These are phyloP conservation scores for Oncopodura yosiiana DNA, from an alignment of 1,140 invertebrate genomes.

Conservation along the genomic window DNA sequence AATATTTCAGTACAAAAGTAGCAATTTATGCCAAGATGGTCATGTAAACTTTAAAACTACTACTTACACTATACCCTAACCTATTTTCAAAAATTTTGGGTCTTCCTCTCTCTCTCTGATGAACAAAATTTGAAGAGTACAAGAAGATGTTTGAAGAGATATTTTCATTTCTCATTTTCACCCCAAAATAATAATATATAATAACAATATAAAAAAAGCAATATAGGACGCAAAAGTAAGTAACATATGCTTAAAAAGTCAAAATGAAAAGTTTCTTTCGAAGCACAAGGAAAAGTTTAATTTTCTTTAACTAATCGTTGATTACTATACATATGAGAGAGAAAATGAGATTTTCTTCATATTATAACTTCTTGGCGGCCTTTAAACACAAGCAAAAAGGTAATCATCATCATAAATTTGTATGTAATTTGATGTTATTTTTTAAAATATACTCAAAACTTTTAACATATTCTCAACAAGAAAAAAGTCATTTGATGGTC, in stretches of 20 bases:
- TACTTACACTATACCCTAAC: constrained; percentile 5
- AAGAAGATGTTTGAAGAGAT: neutral
- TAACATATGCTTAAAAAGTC: neutral
- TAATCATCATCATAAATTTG: too few species aligned
- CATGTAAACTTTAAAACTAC: constrained; percentile 5
- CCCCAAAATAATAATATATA: neutral
- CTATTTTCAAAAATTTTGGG: constrained; percentile 3
- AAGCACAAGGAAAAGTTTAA: too few species aligned
- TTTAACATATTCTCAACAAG: too few species aligned
- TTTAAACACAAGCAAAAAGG: too few species aligned
- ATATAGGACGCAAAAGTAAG: neutral
- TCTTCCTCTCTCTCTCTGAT: neutral
- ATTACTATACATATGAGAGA: too few species aligned
- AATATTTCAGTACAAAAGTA: constrained; percentile 24
- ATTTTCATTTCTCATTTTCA: neutral
- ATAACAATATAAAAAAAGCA: neutral
- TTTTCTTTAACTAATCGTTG: too few species aligned
- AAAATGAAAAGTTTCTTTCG: neutral
- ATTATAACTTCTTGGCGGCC: too few species aligned
- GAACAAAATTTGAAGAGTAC: neutral
- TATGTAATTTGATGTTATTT: too few species aligned
- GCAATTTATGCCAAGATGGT: constrained; percentile 25
- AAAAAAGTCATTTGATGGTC: too few species aligned
- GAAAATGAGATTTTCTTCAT: too few species aligned
- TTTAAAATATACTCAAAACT: too few species aligned